A percentile compares a stretch with the other conserved stretches of the same genome.
Conservation (phyloP, 2,888 invertebrate genomes). For the Trissonchulus latispiculum region DNA sequence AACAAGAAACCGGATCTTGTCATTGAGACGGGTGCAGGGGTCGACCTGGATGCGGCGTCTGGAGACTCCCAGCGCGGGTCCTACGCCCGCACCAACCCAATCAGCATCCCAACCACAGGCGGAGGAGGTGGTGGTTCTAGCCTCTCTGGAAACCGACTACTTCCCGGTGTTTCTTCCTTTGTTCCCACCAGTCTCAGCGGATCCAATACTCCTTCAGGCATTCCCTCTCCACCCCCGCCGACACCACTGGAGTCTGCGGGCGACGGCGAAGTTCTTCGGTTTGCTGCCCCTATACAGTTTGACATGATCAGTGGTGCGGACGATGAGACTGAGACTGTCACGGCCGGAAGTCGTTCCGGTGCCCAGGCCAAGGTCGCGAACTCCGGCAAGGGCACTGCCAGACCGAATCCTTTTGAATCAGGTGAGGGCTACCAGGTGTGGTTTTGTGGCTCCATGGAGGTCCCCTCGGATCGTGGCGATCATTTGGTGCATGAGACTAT, state of each 20-base stretch:
- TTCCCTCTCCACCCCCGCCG: neutral
- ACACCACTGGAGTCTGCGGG: neutral
- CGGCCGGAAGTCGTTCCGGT: too few relatives aligned
- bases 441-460: slow-evolving; percentile 49
- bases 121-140: slow-evolving; percentile 37
- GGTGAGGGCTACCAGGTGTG: slow-evolving; percentile 36
- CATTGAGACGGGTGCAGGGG: neutral
- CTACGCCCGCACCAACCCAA: neutral
- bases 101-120: slow-evolving; percentile 8
- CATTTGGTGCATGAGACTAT: slow-evolving; percentile 41
- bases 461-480: slow-evolving; percentile 33
- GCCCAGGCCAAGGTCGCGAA: neutral
- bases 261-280: slow-evolving; percentile 12
- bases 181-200: too few relatives aligned
- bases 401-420: slow-evolving; percentile 10
- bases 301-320: slow-evolving; percentile 43
- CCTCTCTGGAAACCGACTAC: neutral
- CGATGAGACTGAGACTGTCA: slow-evolving; percentile 34
- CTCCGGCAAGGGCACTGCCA: neutral
- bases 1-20: slow-evolving; percentile 36
- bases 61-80: neutral
- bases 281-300: slow-evolving; percentile 47
- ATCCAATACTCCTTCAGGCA: neutral
- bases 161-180: neutral
- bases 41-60: too few relatives aligned